Evolutionary conservation across 2,113 vertebrate genomes (phyloP), one percentile per base, ranked within the genome.

Genomic region (Hemiscyllium ocellatum): DNA sequence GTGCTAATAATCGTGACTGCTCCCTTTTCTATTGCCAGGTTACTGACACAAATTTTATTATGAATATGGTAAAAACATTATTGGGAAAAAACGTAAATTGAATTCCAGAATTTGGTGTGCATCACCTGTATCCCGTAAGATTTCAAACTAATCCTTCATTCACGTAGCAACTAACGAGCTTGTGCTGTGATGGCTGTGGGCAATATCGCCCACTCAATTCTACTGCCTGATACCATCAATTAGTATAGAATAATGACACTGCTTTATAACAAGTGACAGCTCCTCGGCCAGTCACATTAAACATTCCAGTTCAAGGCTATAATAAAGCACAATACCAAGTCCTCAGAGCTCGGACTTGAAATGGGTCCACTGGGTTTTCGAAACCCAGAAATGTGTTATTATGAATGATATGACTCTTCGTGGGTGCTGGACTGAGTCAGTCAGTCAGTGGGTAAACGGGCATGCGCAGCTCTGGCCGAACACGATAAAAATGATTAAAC

Each of bases 151-250:
- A 90, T 61, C 87, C 87, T 90, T 90, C 52, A 61, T 90, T 65
- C 87, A 61, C 13, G 13, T 90, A 90, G 29, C 87, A 90, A 33
- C 50, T 90, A 61, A 26, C 87, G 52, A 90, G 87, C 50, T 61
- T 19, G 26, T 90, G 50, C 86, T 89, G 86, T 89, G 86, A 89
- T 89, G 87, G 87, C 87, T 90, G 61, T 93, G 61, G 89, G 61
- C 61, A 93, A 93, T 93, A 93, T 66, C n/a, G 29, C 87, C 52
- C 52, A 61, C 87, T 90, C 52, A 90, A 90, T 90, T 90, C 65
- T 17, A 93, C 61, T 66, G 89, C n/a, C 17, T 93, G 61, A 66
- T 93, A 66, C 61, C 89, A 93, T 66, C 89, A 66, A 93, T 93
- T 93, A 66, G 61, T 20, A n/a, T 66, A 66, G 61, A 66, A 66